Evolutionary conservation across 2,888 invertebrate genomes (phyloP), one percentile per base, ranked within the genome.

Genomic region (Bimastos eiseni): DNA sequence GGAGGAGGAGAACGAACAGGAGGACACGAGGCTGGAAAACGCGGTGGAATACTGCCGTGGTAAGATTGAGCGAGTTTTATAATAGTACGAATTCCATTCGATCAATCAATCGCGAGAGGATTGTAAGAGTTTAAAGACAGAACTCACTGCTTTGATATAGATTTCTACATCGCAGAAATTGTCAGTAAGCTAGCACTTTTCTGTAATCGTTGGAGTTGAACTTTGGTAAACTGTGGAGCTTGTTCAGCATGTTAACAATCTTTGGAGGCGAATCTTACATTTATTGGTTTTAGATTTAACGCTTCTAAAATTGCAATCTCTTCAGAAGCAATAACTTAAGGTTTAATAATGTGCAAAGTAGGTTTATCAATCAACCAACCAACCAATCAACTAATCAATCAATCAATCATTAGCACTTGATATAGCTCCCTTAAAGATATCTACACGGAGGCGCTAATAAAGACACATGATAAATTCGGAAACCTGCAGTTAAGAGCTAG

Each of bases 61-160:
- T 37, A 83, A 89, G 70, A 70, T 70, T 70, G 70, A 70, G 70
- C 70, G 70, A 70, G 30, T 70, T 70, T 70, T 70, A n/a, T 70
- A 70, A 70, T 70, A 70, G 70, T 70, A 70, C 70, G n/a, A 70
- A 70, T 70, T 70, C n/a, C 70, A 30, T 70, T 2, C 70, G 70
- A 70, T 70, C 70, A 70, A 70, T 70, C 70, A n/a, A 70, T 70
- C 70, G 8, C n/a, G 70, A 8, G 30, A 6, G 70, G 70, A 70
- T 70, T 70, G n/a, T 70, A 70, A 70, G 70, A 70, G 70, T 70
- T n/a, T 70, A 70, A n/a, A n/a, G n/a, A 30, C n/a, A n/a, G n/a
- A 70, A 70, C 70, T 70, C n/a, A n/a, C 70, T 70, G 11, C 70
- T 70, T n/a, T 70, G 11, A 70, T 70, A 70, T 70, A 70, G 70